Base-by-base conservation (phyloP, 2,888 invertebrate genomes). In the Ormyrus thymus region DNA sequence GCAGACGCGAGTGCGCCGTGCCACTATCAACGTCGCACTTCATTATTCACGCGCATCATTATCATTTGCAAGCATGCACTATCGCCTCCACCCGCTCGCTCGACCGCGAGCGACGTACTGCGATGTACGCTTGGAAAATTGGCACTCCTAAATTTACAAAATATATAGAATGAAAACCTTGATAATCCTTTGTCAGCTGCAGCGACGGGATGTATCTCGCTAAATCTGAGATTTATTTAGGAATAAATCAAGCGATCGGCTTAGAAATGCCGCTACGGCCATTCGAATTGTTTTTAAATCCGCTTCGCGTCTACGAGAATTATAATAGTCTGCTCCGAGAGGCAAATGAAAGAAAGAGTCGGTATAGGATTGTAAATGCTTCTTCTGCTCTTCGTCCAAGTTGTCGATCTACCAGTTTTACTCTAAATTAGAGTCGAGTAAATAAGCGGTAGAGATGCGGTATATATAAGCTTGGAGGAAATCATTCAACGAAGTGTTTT, bases 141-240 rank as follows among this genome's bases (percentile, higher is more conserved):
- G 75, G 75, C 75, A 75, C 75, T 68, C 75, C 56, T 59, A 75
- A 75, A 61, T 75, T 75, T 75, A 75, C 68, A 68, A 68, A 75
- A 75, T 68, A 61, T 61, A 74, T 29, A 29, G 29, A 29, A 58
- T 65, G 50, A 58, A 58, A 50, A 4, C 4, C 29, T 29, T 29
- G 29, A 29, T 29, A 29, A 68, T 75, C 45, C 46, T 53, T 53
- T 4, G 29, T 48, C 48, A 65, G 58, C 65, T 74, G 65, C 58
- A 29, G n/a, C 66, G 66, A 74, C 66, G 51, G 55, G 66, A 29
- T 4, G 3, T 4, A 66, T 66, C 55, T 66, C 72, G 13, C 43
- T 62, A 53, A 72, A 61, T 72, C 55, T 61, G 62, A 72, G 61
- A 72, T 55, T 58, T 45, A 51, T 29, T 29, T 71, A 61, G 61